A percentile compares a stretch with the other conserved stretches of the same genome.
phyloP scores from a whole-genome alignment of 2,888 invertebrate species.

The Myopa tessellatipennis region DNA sequence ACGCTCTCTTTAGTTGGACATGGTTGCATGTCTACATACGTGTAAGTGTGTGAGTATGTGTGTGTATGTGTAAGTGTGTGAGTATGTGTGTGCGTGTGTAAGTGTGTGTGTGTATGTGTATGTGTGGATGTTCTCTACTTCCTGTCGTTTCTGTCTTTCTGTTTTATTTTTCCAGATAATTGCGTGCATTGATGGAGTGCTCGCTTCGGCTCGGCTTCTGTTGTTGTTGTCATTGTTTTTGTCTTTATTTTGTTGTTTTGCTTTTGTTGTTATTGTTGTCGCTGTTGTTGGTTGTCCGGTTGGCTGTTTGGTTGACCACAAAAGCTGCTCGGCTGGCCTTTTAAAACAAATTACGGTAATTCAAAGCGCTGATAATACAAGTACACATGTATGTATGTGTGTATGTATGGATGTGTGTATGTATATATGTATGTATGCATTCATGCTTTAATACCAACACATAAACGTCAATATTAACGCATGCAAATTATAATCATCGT shows the following conservation, averaged over 20 bases:
- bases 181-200: constrained; percentile 24
- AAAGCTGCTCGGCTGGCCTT: constrained; percentile 11
- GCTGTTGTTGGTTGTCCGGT: not conserved
- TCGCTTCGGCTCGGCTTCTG: too few species aligned
- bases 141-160: not conserved
- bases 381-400: constrained; percentile 8
- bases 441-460: constrained; percentile 32
- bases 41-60: too few species aligned
- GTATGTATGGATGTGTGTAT: not conserved
- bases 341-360: constrained; percentile 36
- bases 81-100: not conserved
- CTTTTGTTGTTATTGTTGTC: too few species aligned
- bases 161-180: constrained; percentile 27
- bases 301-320: constrained; percentile 14
- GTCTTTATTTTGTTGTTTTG: too few species aligned
- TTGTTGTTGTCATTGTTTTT: too few species aligned
- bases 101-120: not conserved
- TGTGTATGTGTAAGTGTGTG: not conserved
- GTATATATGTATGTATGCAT: constrained; percentile 1
- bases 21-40: not conserved
- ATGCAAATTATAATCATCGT: constrained; percentile 44
- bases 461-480: constrained; percentile 23
- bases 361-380: constrained; percentile 1
- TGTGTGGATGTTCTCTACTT: not conserved
- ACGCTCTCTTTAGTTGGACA: constrained; percentile 8